These are phyloP conservation scores for Ommatoiulus sabulosus DNA, from an alignment of 2,888 invertebrate species.

Conservation along the genomic window DNA sequence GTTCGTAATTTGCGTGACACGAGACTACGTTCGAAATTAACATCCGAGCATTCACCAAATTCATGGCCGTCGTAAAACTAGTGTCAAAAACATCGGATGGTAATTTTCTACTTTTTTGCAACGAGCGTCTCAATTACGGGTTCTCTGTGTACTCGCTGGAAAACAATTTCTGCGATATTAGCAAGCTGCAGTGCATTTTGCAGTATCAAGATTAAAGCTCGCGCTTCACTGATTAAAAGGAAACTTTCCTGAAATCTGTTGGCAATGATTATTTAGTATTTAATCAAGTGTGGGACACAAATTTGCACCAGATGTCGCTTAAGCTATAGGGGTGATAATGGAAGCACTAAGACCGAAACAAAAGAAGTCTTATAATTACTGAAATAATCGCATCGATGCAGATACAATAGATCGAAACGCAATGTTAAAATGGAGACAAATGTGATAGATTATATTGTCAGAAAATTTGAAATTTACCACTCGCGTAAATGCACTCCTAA, in stretches of 20 bases:
- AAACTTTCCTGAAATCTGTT: conserved; percentile 15
- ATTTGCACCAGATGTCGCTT: neutral
- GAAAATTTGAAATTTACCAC: no score
- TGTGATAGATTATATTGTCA: neutral
- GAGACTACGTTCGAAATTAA: neutral
- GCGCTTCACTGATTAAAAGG: conserved; percentile 30
- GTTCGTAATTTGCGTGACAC: neutral
- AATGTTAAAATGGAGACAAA: neutral
- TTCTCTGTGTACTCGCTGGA: neutral
- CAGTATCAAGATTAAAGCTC: conserved; percentile 41
- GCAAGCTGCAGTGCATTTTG: neutral
- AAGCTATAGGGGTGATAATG: neutral
- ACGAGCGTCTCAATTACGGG: neutral
- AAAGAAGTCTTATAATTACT: neutral
- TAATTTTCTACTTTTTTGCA: neutral
- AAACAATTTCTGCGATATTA: conserved; percentile 30
- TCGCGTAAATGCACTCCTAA: no score
- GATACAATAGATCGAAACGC: no score
- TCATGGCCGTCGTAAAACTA: conserved; percentile 1
- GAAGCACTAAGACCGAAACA: neutral
- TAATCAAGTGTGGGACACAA: neutral
- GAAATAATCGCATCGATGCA: neutral
- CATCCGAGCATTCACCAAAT: neutral
- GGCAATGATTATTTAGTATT: conserved; percentile 20
- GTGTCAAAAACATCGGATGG: conserved; percentile 38